Evolutionary conservation across 2,888 invertebrate genomes (phyloP).

Genomic region (Cephus spinipes): DNA sequence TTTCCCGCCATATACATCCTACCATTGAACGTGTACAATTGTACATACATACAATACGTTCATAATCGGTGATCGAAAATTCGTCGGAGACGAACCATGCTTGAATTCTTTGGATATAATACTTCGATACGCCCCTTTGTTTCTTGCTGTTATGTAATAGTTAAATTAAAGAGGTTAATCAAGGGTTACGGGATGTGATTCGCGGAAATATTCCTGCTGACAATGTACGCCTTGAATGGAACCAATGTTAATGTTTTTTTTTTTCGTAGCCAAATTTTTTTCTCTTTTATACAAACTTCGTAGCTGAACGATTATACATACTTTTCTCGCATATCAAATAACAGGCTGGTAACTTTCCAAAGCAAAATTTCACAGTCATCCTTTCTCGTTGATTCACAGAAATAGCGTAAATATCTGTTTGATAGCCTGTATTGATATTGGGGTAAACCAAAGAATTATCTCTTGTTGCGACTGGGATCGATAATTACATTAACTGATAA

Average conservation of each 20-base stretch:
- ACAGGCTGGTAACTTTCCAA: no score
- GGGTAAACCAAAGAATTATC: no score
- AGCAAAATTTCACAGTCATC: no score
- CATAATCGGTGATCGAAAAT: not conserved
- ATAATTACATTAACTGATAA: no score
- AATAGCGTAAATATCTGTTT: no score
- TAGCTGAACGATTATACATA: no score
- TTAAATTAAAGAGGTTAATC: not conserved
- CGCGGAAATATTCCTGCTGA: not conserved
- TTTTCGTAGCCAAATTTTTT: not conserved
- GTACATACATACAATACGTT: not conserved
- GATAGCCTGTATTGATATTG: no score
- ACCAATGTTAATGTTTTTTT: not conserved
- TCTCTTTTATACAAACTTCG: no score
- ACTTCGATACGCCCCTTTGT: not conserved
- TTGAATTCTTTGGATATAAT: not conserved
- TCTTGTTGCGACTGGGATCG: no score
- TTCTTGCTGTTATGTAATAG: not conserved
- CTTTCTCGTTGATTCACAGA: no score
- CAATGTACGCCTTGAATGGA: not conserved
- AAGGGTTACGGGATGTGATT: not conserved
- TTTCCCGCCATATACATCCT: not conserved
- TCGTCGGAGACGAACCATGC: no score
- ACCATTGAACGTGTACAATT: not conserved
- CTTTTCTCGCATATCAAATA: no score